phyloP scores from a whole-genome alignment of 2,113 vertebrate species.

The Ameiurus melas region DNA sequence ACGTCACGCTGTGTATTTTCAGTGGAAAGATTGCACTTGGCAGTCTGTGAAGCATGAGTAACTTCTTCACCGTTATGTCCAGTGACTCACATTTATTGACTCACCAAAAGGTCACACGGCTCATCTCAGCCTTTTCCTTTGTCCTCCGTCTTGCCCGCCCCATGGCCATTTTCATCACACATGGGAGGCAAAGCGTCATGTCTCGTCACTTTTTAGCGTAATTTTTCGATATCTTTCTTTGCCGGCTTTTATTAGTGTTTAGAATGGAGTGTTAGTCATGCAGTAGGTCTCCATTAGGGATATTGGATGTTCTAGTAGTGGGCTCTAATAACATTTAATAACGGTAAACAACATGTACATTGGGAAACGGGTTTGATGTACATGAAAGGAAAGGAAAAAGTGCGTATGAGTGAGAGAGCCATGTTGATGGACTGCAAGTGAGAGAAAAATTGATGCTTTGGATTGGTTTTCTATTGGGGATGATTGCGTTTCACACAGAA shows the following conservation, averaged over 20 bases:
- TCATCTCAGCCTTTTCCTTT: neutral
- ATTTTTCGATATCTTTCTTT: neutral
- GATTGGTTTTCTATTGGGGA: neutral
- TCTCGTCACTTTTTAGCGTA: neutral
- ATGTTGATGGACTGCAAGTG: neutral
- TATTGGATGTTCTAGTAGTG: neutral
- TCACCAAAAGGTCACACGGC: constrained; percentile 25
- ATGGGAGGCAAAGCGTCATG: neutral
- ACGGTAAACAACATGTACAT: neutral
- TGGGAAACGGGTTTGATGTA: neutral
- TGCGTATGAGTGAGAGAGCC: neutral
- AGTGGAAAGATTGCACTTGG: constrained; percentile 20
- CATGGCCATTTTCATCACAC: neutral
- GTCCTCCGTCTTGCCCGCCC: neutral
- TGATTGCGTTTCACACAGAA: neutral
- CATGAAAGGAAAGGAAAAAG: neutral
- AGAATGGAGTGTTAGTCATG: neutral
- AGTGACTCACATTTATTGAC: constrained; percentile 21
- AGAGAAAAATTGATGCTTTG: neutral
- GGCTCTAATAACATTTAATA: neutral
- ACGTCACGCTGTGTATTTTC: constrained; percentile 9
- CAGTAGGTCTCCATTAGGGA: neutral
- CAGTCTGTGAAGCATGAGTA: constrained; percentile 25
- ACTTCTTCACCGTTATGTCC: neutral
- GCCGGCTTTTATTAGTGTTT: neutral